Percentiles rank a stretch among this genome's conserved stretches.
Conservation (phyloP, 2,113 vertebrate genomes). For the Caranx ignobilis region DNA sequence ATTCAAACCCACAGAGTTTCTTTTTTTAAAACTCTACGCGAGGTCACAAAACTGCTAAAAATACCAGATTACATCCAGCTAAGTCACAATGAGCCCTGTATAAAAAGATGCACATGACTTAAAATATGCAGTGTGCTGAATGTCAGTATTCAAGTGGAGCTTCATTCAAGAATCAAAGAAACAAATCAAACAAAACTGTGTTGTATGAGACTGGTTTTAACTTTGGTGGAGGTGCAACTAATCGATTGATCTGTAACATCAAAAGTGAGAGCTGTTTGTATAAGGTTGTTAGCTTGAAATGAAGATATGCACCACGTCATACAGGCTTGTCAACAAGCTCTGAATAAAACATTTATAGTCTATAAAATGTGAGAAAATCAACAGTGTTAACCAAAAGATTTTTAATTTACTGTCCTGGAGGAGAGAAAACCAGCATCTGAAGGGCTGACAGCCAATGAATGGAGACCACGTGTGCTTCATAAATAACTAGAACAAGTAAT, state of each 20-base stretch:
- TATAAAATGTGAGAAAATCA: no score
- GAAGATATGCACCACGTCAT: not conserved
- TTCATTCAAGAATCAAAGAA: not conserved
- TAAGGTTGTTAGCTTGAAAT: not conserved
- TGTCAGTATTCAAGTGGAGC: not conserved
- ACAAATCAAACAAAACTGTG: not conserved
- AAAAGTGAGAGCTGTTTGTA: no score
- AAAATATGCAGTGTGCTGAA: not conserved
- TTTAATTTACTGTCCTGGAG: not conserved
- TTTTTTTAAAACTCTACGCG: not conserved
- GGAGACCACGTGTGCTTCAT: not conserved
- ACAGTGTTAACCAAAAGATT: not conserved
- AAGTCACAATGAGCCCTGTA: not conserved
- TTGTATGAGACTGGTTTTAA: not conserved
- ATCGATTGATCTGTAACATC: not conserved
- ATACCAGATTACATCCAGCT: not conserved
- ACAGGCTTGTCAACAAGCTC: no score
- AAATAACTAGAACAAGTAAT: not conserved
- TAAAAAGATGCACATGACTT: not conserved
- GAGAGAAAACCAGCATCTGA: not conserved
- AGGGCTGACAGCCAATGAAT: not conserved
- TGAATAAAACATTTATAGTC: no score
- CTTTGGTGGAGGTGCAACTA: not conserved
- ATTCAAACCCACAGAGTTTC: conserved; percentile 13
- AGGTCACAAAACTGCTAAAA: conserved; percentile 29